Percentiles rank a stretch among this genome's conserved stretches.
phyloP scores from a whole-genome alignment of 1,140 invertebrate species.

The Ctenoplectra terminalis region DNA sequence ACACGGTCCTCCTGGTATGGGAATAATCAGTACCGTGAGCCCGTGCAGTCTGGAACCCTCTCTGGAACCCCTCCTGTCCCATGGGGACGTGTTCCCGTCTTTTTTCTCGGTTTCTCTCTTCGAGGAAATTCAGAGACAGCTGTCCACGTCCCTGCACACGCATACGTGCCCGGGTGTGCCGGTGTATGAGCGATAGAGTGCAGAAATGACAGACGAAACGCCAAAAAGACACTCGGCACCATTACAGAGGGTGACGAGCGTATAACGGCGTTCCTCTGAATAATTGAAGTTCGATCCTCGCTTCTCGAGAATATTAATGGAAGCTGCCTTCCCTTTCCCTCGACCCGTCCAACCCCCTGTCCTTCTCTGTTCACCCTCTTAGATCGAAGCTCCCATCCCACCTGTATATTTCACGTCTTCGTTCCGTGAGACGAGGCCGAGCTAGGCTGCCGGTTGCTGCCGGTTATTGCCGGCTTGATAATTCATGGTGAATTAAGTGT shows the following conservation, averaged over 20 bases:
- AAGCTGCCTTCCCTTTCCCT: conserved; percentile 14
- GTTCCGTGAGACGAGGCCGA: not conserved
- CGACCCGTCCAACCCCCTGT: not conserved
- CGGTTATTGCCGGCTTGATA: conserved; percentile 14
- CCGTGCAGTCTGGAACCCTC: conserved; percentile 20
- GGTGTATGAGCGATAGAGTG: conserved; percentile 8
- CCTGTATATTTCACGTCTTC: conserved; percentile 46
- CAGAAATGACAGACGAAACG: conserved; percentile 63
- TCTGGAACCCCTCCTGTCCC: conserved; percentile 40
- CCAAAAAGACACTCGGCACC: conserved; percentile 69
- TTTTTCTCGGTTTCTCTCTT: conserved; percentile 49
- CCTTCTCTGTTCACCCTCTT: conserved; percentile 36
- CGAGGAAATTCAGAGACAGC: conserved; percentile 48
- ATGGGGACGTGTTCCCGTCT: conserved; percentile 34
- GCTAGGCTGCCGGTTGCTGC: not conserved
- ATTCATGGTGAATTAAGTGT: conserved; percentile 28
- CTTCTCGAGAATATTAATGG: conserved; percentile 71
- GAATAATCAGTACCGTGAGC: conserved; percentile 70
- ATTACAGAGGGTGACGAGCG: conserved; percentile 72
- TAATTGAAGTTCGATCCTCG: conserved; percentile 72
- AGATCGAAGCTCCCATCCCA: conserved; percentile 34
- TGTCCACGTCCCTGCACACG: not conserved
- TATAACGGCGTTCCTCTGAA: conserved; percentile 71
- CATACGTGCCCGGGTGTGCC: not conserved
- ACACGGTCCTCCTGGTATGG: conserved; percentile 50